phyloP scores from a whole-genome alignment of 2,888 invertebrate species.

The Caenorhabditis sp. region DNA sequence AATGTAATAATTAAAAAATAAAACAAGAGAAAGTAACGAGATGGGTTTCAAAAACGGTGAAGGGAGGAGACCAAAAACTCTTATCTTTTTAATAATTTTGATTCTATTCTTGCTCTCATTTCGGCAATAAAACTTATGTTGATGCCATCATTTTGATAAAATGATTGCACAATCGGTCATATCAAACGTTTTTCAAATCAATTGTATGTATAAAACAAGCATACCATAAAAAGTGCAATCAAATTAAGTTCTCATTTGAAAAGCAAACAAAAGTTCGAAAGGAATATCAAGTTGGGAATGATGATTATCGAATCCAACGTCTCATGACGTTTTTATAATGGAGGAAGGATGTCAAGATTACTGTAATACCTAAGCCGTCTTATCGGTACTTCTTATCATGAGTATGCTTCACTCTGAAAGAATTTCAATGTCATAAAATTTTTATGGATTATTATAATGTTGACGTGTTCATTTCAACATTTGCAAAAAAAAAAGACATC shows the following conservation, averaged over 20 bases:
- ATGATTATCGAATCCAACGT: too few species aligned
- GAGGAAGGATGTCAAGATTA: neutral
- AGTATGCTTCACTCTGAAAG: neutral
- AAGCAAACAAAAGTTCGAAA: neutral
- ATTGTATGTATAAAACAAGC: neutral
- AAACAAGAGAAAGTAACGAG: neutral
- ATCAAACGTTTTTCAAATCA: neutral
- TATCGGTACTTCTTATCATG: neutral
- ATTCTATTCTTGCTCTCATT: constrained; percentile 20
- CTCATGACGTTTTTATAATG: neutral
- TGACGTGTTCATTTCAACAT: neutral
- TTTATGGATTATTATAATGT: neutral
- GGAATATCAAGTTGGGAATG: too few species aligned
- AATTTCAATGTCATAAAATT: neutral
- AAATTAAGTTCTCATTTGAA: neutral
- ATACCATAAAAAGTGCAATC: neutral
- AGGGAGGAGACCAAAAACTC: constrained; percentile 21
- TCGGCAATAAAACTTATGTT: constrained; percentile 13
- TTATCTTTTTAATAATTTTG: constrained; percentile 19
- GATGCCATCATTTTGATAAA: constrained; percentile 29
- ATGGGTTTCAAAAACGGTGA: neutral
- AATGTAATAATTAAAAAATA: neutral
- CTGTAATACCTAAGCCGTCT: neutral
- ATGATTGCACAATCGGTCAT: constrained; percentile 17
- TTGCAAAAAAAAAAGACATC: neutral